phyloP scores from a whole-genome alignment of 1,140 invertebrate genomes.

The Drosophila orena region DNA sequence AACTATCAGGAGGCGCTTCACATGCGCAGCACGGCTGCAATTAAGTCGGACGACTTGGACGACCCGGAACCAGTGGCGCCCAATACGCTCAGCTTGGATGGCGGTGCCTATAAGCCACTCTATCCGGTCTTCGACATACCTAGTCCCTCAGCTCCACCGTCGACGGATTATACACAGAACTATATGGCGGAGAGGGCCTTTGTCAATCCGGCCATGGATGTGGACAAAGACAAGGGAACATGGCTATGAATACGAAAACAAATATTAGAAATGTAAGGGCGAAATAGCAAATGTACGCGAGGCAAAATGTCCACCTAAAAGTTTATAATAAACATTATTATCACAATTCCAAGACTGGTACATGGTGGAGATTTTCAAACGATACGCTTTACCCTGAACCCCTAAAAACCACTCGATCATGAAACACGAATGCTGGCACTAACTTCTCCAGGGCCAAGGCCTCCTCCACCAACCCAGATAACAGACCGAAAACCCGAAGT shows the following conservation, averaged over 20 bases:
- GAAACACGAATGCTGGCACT: constrained; percentile 3
- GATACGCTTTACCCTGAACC: no score
- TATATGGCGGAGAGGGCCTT: constrained; percentile 39
- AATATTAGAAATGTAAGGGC: neutral
- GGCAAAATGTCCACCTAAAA: neutral
- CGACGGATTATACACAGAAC: constrained; percentile 22
- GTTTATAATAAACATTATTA: neutral
- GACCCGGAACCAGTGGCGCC: constrained; percentile 25
- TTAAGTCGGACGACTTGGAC: constrained; percentile 3
- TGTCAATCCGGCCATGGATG: constrained; percentile 43
- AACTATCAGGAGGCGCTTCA: constrained; percentile 73
- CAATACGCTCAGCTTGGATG: constrained; percentile 60
- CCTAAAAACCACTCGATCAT: no score
- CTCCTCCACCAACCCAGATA: constrained; percentile 18
- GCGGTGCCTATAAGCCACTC: constrained; percentile 53
- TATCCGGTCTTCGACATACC: constrained; percentile 78
- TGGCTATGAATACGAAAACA: constrained; percentile 45
- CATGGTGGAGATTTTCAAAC: no score
- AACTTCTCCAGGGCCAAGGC: constrained; percentile 53
- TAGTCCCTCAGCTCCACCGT: constrained; percentile 52
- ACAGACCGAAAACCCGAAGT: neutral
- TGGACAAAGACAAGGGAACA: constrained; percentile 54
- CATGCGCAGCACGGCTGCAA: constrained; percentile 33
- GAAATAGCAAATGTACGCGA: neutral
- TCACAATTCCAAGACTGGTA: neutral